Evolutionary conservation across 2,888 invertebrate species (phyloP).

Genomic region (Melanargia galathea): DNA sequence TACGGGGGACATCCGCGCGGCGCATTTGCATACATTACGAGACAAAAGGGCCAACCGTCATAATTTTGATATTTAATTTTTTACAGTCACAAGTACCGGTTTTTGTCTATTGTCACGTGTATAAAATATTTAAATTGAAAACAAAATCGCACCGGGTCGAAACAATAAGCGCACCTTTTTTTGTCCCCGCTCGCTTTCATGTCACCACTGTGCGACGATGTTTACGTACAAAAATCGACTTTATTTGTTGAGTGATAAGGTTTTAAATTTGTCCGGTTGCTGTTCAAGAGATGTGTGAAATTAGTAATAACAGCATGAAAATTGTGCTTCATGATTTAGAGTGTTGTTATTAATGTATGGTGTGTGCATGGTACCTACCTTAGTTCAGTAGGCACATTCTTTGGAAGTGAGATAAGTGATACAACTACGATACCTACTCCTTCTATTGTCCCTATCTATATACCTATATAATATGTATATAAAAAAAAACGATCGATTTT

Average conservation of each 20-base stretch:
- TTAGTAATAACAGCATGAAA: conserved; percentile 58
- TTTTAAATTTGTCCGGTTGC: conserved; percentile 30
- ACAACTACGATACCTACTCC: too few species aligned
- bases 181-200: conserved; percentile 51
- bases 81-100: conserved; percentile 80
- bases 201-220: conserved; percentile 44
- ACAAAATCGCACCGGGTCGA: conserved; percentile 73
- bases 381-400: background rate
- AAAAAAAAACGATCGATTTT: too few species aligned
- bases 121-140: conserved; percentile 80
- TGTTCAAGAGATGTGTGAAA: conserved; percentile 47
- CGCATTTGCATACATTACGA: conserved; percentile 74
- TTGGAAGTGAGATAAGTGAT: background rate
- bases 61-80: conserved; percentile 81
- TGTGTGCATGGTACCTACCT: too few species aligned
- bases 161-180: conserved; percentile 75
- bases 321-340: conserved; percentile 45
- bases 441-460: too few species aligned
- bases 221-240: conserved; percentile 37
- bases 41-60: conserved; percentile 74
- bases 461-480: too few species aligned
- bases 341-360: conserved; percentile 32
- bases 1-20: conserved; percentile 56
- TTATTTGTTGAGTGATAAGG: background rate
- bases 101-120: conserved; percentile 77